Evolutionary conservation across 2,888 invertebrate species (phyloP).

Genomic region (Pyrochroa serraticornis): DNA sequence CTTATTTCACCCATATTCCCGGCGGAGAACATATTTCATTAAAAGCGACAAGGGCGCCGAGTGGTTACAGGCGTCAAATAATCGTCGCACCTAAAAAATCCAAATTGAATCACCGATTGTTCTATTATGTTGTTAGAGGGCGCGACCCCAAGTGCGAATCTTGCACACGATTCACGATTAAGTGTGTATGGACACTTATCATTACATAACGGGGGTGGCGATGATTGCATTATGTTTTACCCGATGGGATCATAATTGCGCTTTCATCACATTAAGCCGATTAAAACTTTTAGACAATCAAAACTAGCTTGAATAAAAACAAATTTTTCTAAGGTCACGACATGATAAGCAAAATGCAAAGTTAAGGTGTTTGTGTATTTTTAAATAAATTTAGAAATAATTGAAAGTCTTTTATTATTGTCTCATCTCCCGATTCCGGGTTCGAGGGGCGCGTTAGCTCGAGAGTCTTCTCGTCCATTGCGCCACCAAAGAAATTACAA

Average conservation of each 20-base stretch:
- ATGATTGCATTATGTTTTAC: conserved; percentile 50
- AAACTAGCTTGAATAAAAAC: not conserved
- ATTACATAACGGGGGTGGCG: conserved; percentile 50
- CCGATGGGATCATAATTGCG: conserved; percentile 23
- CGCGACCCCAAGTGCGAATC: conserved; percentile 52
- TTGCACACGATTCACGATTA: conserved; percentile 56
- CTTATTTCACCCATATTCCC: conserved; percentile 43
- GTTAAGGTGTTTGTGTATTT: too few species aligned
- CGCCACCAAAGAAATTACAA: conserved; percentile 34
- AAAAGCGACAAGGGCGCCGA: conserved; percentile 45
- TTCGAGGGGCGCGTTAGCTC: not conserved
- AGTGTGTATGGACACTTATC: conserved; percentile 58
- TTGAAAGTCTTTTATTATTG: not conserved
- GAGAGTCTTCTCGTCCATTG: conserved; percentile 1
- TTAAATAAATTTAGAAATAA: not conserved
- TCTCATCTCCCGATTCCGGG: not conserved
- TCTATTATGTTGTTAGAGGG: conserved; percentile 73
- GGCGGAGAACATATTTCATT: conserved; percentile 57
- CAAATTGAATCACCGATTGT: conserved; percentile 74
- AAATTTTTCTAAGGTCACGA: too few species aligned
- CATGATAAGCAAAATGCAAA: too few species aligned
- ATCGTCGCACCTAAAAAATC: conserved; percentile 63
- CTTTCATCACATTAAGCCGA: conserved; percentile 14
- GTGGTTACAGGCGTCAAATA: conserved; percentile 57
- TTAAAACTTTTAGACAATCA: not conserved